Conservation (phyloP, 2,113 vertebrate species). For the Ctenodactylus gundi region DNA sequence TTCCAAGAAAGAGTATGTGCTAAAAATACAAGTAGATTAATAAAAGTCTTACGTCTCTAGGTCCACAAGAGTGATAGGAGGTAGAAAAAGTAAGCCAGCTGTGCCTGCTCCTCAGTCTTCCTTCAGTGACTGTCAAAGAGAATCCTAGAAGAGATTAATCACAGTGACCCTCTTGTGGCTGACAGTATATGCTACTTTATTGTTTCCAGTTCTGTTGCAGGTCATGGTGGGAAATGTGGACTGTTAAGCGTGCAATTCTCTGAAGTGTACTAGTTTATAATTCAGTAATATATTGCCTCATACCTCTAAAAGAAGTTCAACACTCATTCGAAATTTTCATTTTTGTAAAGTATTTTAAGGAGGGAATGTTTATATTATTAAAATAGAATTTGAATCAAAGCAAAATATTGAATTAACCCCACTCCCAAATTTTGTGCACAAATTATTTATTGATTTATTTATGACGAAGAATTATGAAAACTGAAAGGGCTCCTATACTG, state of each 20-base stretch:
- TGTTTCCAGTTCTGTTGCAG: not conserved
- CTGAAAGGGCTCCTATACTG: not conserved
- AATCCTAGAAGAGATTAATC: not conserved
- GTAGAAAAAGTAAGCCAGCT: not conserved
- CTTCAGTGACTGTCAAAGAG: not conserved
- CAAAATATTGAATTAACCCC: not conserved
- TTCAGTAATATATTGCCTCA: not conserved
- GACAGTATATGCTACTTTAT: not conserved
- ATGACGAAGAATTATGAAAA: not conserved
- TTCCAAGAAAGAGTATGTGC: not conserved
- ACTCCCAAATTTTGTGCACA: not conserved
- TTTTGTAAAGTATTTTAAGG: constrained; percentile 33
- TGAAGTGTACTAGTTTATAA: not conserved
- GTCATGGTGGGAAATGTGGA: not conserved
- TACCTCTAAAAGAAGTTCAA: constrained; percentile 21
- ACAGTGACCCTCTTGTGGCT: not conserved
- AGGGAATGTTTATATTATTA: not conserved
- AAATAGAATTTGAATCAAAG: constrained; percentile 29
- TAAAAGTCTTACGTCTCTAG: not conserved
- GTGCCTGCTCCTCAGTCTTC: not conserved
- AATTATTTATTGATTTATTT: constrained; percentile 2
- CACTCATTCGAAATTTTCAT: constrained; percentile 14
- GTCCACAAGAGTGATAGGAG: not conserved
- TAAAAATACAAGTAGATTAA: not conserved
- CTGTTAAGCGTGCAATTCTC: not conserved